Conservation (phyloP, 2,113 vertebrate species). For the Chitala chitala region DNA sequence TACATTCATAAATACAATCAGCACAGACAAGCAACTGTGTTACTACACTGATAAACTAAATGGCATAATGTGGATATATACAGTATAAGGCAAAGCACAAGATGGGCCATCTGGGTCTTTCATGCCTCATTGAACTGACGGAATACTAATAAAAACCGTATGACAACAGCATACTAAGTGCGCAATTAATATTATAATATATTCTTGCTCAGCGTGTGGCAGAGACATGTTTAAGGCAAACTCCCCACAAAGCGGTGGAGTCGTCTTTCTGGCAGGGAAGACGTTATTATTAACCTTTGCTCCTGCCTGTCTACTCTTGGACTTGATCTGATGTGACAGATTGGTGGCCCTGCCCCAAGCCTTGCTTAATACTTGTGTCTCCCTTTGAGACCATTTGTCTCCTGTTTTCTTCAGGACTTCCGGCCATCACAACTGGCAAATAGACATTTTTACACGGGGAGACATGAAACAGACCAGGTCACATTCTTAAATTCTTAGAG, state of each 20-base stretch:
- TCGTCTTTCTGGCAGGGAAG: conserved; percentile 41
- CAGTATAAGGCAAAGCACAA: conserved; percentile 38
- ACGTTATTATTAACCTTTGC: conserved; percentile 59
- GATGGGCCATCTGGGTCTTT: conserved; percentile 55
- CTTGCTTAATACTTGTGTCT: conserved; percentile 11
- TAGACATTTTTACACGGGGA: conserved; percentile 20
- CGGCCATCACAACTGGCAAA: conserved; percentile 25
- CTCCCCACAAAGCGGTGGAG: conserved; percentile 37
- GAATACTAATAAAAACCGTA: conserved; percentile 66
- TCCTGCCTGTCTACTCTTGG: conserved; percentile 18
- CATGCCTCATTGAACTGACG: conserved; percentile 57
- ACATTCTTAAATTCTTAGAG: neutral
- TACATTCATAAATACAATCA: conserved; percentile 44
- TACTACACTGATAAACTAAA: conserved; percentile 36
- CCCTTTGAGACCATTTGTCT: conserved; percentile 16
- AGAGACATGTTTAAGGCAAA: conserved; percentile 40
- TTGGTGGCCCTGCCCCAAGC: conserved; percentile 17
- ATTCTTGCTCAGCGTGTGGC: conserved; percentile 51
- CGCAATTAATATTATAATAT: conserved; percentile 62
- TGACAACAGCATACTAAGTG: conserved; percentile 61
- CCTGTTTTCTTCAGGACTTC: neutral
- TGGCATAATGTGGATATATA: conserved; percentile 30
- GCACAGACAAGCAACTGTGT: conserved; percentile 44
- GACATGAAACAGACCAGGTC: neutral
- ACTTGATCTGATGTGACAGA: conserved; percentile 19